Evolutionary conservation across 1,140 invertebrate species (phyloP).

Genomic region (Magallana gigas): DNA sequence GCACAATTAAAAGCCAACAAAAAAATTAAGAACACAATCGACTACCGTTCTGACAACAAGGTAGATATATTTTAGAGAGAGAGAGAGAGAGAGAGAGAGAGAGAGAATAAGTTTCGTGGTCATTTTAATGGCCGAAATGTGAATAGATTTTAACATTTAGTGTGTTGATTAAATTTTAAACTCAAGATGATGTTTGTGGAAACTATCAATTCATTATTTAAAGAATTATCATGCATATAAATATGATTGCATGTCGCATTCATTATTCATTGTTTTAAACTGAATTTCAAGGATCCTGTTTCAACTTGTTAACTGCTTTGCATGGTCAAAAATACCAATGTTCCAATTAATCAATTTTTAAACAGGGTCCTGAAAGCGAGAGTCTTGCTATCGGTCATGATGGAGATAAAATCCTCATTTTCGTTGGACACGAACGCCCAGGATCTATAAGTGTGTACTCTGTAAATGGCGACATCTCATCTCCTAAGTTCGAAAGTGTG

Average conservation of each 20-base stretch:
- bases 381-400: constrained; percentile 47
- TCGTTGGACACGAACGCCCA: constrained; percentile 52
- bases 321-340: not conserved
- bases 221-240: not conserved
- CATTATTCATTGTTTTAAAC: not conserved
- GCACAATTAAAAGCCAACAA: not conserved
- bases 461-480: not conserved
- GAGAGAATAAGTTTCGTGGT: no score
- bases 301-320: not conserved
- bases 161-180: not conserved
- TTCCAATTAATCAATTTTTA: not conserved
- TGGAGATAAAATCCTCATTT: constrained; percentile 15
- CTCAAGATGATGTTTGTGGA: not conserved
- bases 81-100: no score
- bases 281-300: not conserved
- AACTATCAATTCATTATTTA: not conserved
- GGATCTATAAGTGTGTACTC: constrained; percentile 52
- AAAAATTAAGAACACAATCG: constrained; percentile 21
- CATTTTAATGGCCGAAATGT: not conserved
- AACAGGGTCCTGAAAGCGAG: constrained; percentile 51
- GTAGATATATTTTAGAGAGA: not conserved
- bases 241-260: no score
- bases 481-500: constrained; percentile 23
- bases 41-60: constrained; percentile 47
- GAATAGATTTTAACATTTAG: not conserved